Evolutionary conservation across 2,797 vertebrate genomes (phyloP).

Genomic region (Anabas testudineus): DNA sequence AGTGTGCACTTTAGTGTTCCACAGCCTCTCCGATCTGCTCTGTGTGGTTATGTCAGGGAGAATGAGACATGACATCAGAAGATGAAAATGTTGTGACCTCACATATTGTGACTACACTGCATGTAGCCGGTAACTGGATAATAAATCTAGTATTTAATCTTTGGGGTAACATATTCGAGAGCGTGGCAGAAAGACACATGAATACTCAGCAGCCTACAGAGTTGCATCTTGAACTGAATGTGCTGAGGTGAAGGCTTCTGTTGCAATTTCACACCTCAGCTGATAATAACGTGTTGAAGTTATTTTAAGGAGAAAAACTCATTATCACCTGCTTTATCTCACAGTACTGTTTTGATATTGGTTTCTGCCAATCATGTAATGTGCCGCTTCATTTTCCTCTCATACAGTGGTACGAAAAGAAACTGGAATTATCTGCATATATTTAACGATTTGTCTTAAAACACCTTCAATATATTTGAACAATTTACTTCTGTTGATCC

Average conservation of each 20-base stretch:
- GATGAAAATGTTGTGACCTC: conserved; percentile 9
- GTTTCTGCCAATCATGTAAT: conserved; percentile 13
- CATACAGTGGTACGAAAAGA: no score
- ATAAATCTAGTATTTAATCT: conserved; percentile 44
- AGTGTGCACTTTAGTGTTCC: conserved; percentile 11
- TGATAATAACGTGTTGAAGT: conserved; percentile 61
- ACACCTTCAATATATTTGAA: no score
- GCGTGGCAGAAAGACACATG: conserved; percentile 43
- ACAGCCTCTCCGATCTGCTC: conserved; percentile 3
- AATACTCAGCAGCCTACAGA: conserved; percentile 56
- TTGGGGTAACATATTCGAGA: conserved; percentile 28
- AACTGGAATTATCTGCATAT: no score
- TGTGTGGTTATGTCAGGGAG: background rate
- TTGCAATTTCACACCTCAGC: conserved; percentile 62
- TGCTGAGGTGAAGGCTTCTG: conserved; percentile 37
- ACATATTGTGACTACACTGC: conserved; percentile 27
- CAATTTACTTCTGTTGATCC: no score
- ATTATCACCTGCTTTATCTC: conserved; percentile 38
- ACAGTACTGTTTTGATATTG: background rate
- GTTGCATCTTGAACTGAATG: conserved; percentile 57
- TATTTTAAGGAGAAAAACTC: conserved; percentile 50
- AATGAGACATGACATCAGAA: background rate
- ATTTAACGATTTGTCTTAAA: no score
- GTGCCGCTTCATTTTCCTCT: background rate
- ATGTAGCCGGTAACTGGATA: conserved; percentile 52